Percentiles rank a stretch among this genome's conserved stretches.
Conservation (phyloP, 2,113 vertebrate genomes). For the Elanoides forficatus region DNA sequence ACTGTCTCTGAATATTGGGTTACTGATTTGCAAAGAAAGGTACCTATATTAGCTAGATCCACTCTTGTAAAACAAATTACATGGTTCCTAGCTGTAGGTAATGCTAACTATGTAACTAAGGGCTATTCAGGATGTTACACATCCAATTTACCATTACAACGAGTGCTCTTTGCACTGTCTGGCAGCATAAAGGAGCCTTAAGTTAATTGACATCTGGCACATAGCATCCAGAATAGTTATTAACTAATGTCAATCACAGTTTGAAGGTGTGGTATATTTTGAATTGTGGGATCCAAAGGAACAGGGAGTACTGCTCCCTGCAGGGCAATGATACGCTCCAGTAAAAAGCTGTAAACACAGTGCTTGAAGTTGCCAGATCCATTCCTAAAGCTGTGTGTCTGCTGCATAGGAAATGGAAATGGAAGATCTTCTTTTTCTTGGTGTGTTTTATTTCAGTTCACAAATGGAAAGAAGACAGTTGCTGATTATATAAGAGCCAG, state of each 20-base stretch:
- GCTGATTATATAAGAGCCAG: neutral
- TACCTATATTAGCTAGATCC: neutral
- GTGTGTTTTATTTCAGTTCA: neutral
- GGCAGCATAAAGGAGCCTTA: neutral
- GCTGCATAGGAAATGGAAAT: neutral
- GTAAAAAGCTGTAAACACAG: neutral
- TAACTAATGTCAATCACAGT: neutral
- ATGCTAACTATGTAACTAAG: neutral
- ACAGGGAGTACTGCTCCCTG: neutral
- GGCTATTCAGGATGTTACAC: neutral
- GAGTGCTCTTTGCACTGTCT: neutral
- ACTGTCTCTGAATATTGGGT: neutral
- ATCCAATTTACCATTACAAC: neutral
- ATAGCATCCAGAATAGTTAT: neutral
- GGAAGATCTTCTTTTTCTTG: neutral
- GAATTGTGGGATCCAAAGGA: neutral
- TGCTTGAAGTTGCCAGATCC: neutral
- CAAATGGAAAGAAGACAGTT: neutral
- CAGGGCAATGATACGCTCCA: neutral
- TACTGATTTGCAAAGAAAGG: neutral
- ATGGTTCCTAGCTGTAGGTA: neutral
- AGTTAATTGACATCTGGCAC: neutral
- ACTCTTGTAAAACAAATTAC: neutral
- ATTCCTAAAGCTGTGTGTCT: neutral
- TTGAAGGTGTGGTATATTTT: neutral